Evolutionary conservation across 2,113 vertebrate species (phyloP).

Genomic region (Vulpes ferrilata): DNA sequence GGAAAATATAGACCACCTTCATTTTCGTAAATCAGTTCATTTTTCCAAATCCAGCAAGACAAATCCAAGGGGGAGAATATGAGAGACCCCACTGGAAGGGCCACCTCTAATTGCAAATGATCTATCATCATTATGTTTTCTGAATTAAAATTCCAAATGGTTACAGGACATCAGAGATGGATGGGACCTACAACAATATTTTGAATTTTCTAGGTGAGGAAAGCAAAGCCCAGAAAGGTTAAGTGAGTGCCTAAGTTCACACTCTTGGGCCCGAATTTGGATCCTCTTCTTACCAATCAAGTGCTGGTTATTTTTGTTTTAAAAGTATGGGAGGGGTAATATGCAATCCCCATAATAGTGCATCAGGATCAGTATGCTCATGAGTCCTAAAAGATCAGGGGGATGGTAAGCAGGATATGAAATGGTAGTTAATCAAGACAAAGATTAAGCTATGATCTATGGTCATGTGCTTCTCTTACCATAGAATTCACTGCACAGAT

Average conservation of each 20-base stretch:
- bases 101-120: neutral
- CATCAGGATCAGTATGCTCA: neutral
- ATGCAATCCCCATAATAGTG: accelerated
- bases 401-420: neutral
- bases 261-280: neutral
- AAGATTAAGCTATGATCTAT: neutral
- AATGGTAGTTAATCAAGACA: neutral
- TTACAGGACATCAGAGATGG: neutral
- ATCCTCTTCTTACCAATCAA: neutral
- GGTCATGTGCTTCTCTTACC: neutral
- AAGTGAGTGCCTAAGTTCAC: neutral
- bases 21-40: neutral
- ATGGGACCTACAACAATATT: neutral
- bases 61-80: neutral
- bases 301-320: neutral
- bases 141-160: neutral
- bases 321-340: neutral
- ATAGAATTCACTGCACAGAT: neutral
- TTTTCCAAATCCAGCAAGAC: neutral
- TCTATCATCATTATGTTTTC: neutral
- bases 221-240: neutral
- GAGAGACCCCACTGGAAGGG: neutral
- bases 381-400: neutral
- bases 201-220: neutral
- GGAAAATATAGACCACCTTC: neutral